These are phyloP conservation scores for Furcifer pardalis DNA, from an alignment of 2,797 vertebrate species.

Conservation along the genomic window DNA sequence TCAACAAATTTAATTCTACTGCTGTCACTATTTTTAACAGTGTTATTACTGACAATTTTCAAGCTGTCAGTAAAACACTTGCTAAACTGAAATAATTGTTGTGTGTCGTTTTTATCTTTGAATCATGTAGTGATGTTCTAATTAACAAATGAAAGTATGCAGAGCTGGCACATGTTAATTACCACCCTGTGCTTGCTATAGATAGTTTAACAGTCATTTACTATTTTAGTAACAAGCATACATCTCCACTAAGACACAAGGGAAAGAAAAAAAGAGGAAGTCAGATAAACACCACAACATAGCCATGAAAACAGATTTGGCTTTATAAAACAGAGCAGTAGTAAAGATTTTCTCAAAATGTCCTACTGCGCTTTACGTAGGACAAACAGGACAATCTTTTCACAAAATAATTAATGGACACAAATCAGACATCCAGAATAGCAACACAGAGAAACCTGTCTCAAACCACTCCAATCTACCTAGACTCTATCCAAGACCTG, in stretches of 20 bases:
- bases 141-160: slow-evolving; percentile 17
- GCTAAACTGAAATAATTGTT: slow-evolving; percentile 17
- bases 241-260: background rate
- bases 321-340: background rate
- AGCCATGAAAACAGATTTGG: background rate
- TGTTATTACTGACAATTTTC: slow-evolving; percentile 31
- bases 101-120: slow-evolving; percentile 5
- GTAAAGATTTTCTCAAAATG: background rate
- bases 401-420: too few relatives aligned
- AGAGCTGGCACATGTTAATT: slow-evolving; percentile 8
- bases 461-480: too few relatives aligned
- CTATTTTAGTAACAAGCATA: slow-evolving; percentile 3
- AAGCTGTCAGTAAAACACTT: slow-evolving; percentile 28
- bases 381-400: too few relatives aligned
- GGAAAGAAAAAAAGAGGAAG: background rate
- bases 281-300: background rate
- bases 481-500: too few relatives aligned
- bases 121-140: slow-evolving; percentile 25
- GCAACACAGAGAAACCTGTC: too few relatives aligned
- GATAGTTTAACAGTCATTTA: slow-evolving; percentile 22
- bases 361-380: too few relatives aligned
- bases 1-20: slow-evolving; percentile 7
- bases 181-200: slow-evolving; percentile 1
- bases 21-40: slow-evolving; percentile 16
- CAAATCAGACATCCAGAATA: too few relatives aligned